Evolutionary conservation across 2,113 vertebrate species (phyloP).

Genomic region (Azemiops feae): DNA sequence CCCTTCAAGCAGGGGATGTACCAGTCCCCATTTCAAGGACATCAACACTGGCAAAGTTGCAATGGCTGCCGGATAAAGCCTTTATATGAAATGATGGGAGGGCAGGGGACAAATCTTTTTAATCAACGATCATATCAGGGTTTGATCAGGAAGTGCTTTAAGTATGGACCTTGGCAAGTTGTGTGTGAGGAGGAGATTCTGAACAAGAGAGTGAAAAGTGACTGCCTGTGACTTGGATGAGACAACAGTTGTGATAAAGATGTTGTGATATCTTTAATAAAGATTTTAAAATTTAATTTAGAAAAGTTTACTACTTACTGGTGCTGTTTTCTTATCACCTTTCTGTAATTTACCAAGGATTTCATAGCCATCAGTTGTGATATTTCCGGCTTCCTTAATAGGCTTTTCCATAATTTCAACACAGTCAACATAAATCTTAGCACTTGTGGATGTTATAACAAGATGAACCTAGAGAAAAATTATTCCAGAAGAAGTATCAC

Average conservation of each 20-base stretch:
- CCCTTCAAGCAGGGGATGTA: not conserved
- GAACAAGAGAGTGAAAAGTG: not conserved
- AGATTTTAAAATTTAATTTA: not conserved
- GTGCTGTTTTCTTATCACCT: conserved; percentile 83
- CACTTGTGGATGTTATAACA: conserved; percentile 84
- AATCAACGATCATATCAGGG: not conserved
- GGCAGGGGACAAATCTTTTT: not conserved
- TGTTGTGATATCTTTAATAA: not conserved
- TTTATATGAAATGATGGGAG: not conserved
- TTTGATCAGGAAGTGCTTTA: not conserved
- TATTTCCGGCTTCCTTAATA: conserved; percentile 86
- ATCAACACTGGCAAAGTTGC: not conserved
- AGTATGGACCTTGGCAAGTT: not conserved
- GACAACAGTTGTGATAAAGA: not conserved
- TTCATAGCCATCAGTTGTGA: conserved; percentile 90
- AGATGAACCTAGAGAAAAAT: conserved; percentile 84
- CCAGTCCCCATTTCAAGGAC: not conserved
- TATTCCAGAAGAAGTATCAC: conserved; percentile 3
- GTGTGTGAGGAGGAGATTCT: not conserved
- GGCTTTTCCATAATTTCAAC: conserved; percentile 85
- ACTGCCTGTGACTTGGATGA: not conserved
- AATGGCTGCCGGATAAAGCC: not conserved
- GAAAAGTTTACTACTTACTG: conserved; percentile 75
- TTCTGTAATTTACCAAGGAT: conserved; percentile 90
- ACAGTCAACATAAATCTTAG: conserved; percentile 93